A percentile compares a stretch with the other conserved stretches of the same genome.
Conservation (phyloP, 2,888 invertebrate species). For the Heliconius ethilla region DNA sequence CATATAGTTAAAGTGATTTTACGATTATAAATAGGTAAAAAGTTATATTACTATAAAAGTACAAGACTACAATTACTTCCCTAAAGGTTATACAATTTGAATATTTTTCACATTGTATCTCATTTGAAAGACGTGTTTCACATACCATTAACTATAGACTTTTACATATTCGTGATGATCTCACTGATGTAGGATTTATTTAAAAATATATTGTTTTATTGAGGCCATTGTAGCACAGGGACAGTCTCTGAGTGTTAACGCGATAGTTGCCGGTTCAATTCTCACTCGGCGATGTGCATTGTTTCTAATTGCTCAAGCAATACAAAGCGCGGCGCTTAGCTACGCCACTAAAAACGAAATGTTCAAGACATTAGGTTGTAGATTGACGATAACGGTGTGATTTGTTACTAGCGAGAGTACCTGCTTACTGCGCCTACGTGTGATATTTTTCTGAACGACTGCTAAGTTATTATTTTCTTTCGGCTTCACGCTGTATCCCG, state of each 20-base stretch:
- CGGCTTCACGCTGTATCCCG: no score
- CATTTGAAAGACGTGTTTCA: constrained; percentile 5
- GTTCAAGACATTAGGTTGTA: background rate
- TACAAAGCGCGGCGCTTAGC: background rate
- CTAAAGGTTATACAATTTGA: constrained; percentile 8
- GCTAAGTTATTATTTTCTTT: no score
- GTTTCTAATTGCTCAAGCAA: background rate
- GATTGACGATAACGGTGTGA: background rate
- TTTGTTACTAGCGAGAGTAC: background rate
- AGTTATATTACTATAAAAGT: background rate
- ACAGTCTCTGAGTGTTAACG: background rate
- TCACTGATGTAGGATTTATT: background rate
- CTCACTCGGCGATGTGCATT: background rate
- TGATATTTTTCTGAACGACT: background rate
- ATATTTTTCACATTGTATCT: constrained; percentile 14
- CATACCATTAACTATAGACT: background rate
- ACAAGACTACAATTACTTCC: background rate
- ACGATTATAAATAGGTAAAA: constrained; percentile 9
- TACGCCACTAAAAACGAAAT: background rate
- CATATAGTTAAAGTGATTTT: constrained; percentile 7
- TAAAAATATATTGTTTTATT: no score
- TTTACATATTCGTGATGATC: constrained; percentile 12
- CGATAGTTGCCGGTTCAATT: background rate
- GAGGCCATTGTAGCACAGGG: background rate
- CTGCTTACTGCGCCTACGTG: background rate